phyloP scores from a whole-genome alignment of 1,140 invertebrate species.

The Leptinotarsa lineolata region DNA sequence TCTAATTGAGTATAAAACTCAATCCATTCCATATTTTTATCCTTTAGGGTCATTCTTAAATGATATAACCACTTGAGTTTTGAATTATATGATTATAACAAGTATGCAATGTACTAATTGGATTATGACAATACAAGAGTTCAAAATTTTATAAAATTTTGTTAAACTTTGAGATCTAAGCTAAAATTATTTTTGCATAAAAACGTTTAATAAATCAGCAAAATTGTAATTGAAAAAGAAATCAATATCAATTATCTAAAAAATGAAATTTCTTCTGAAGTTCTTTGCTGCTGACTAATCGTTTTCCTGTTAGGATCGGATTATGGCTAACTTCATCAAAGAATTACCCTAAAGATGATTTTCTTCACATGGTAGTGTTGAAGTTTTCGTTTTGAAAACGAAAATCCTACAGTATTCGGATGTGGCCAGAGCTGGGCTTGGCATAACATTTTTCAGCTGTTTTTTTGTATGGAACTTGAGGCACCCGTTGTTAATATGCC shows the following conservation, averaged over 20 bases:
- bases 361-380: background rate
- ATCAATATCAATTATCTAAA: no score
- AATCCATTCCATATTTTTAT: constrained; percentile 19
- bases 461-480: constrained; percentile 10
- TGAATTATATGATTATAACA: no score
- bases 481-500: constrained; percentile 15
- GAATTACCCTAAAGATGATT: background rate
- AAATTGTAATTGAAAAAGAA: no score
- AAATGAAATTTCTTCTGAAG: no score
- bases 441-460: constrained; percentile 3
- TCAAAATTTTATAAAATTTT: no score
- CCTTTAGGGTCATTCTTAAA: background rate
- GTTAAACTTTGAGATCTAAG: no score
- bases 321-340: background rate
- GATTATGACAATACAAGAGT: no score
- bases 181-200: no score
- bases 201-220: no score
- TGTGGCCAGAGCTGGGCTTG: background rate
- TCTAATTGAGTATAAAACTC: background rate
- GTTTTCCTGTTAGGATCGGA: no score
- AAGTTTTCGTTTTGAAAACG: constrained; percentile 4
- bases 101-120: no score
- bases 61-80: background rate
- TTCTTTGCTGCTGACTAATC: no score
- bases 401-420: background rate